Conservation (phyloP, 1,140 invertebrate species). For the Lordiphosa clarofinis region DNA sequence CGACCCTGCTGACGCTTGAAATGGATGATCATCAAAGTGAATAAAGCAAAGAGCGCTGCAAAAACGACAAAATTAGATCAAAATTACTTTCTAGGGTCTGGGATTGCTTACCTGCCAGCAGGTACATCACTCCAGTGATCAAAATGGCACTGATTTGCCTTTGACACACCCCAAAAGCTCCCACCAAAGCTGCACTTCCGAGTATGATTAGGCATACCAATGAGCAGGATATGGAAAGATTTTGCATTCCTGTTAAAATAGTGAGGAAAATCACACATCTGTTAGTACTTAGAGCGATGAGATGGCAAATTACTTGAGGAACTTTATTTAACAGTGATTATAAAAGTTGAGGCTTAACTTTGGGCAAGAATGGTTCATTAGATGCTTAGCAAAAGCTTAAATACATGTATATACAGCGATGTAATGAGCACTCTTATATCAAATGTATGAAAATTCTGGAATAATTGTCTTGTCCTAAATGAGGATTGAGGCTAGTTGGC, state of each 20-base stretch:
- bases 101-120: constrained; percentile 87
- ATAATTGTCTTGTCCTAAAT: too few species aligned
- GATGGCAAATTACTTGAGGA: background rate
- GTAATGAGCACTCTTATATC: too few species aligned
- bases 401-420: background rate
- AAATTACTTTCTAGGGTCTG: too few species aligned
- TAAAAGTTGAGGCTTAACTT: background rate
- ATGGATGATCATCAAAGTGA: constrained; percentile 93
- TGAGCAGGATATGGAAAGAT: constrained; percentile 94
- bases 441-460: too few species aligned
- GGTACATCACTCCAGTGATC: constrained; percentile 94
- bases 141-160: constrained; percentile 94
- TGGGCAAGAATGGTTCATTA: background rate
- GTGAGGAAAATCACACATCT: too few species aligned
- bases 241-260: constrained; percentile 90
- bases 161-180: constrained; percentile 90
- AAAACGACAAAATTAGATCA: background rate
- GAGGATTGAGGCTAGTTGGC: too few species aligned
- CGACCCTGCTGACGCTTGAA: constrained; percentile 89
- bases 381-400: background rate
- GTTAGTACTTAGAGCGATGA: background rate
- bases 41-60: constrained; percentile 91
- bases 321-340: constrained; percentile 3
- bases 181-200: constrained; percentile 89
- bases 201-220: constrained; percentile 93